A percentile compares a stretch with the other conserved stretches of the same genome.
These are phyloP conservation scores for Sinocyclocheilus grahami DNA, from an alignment of 2,113 vertebrate genomes.

Conservation along the genomic window DNA sequence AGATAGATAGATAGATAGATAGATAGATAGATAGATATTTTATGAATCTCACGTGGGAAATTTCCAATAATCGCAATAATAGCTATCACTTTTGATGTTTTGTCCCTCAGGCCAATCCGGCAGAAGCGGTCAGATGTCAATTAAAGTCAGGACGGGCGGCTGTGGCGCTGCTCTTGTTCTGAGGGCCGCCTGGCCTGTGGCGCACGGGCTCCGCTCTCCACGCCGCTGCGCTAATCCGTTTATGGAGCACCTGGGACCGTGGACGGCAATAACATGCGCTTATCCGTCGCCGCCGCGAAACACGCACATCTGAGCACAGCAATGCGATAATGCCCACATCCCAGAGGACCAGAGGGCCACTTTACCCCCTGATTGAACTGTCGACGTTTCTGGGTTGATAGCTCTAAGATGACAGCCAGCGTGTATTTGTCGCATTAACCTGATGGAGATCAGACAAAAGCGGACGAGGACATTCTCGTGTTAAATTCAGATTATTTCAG, in stretches of 20 bases:
- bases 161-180: conserved; percentile 14
- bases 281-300: conserved; percentile 27
- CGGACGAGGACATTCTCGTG: not conserved
- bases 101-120: conserved; percentile 22
- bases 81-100: conserved; percentile 30
- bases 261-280: conserved; percentile 70
- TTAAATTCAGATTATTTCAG: not conserved
- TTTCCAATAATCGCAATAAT: conserved; percentile 16
- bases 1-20: conserved; percentile 11
- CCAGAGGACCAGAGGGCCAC: conserved; percentile 28
- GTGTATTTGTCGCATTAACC: conserved; percentile 43
- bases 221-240: conserved; percentile 64
- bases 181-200: conserved; percentile 42
- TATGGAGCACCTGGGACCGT: conserved; percentile 69
- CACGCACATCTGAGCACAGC: conserved; percentile 13
- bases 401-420: conserved; percentile 37
- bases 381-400: conserved; percentile 26
- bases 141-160: conserved; percentile 25
- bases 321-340: conserved; percentile 32
- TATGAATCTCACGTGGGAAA: conserved; percentile 6
- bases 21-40: not conserved
- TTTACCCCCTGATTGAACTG: conserved; percentile 39
- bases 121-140: conserved; percentile 40
- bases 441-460: not conserved
- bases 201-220: conserved; percentile 36